Evolutionary conservation across 2,113 vertebrate species (phyloP), one percentile per base, ranked within the genome.

Genomic region (Chunga burmeisteri): DNA sequence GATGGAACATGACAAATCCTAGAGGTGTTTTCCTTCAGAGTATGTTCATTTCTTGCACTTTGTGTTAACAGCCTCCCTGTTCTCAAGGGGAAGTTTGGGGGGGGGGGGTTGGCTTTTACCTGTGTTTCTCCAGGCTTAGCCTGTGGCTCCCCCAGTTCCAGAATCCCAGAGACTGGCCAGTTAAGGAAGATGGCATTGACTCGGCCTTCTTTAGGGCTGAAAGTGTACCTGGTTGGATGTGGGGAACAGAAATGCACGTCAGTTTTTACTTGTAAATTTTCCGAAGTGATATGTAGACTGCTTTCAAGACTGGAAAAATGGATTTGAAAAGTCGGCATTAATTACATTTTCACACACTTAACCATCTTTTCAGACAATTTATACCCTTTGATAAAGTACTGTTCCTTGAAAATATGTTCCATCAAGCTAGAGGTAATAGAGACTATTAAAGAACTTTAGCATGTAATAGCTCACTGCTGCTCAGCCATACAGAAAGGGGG

Each of bases 181-280:
- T 97, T 95, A 52, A 99, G 97, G 63, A 99, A 98, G 75, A 99
- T 55, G 13, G 99, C 99, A 73, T 98, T 99, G 66, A 99, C 84
- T 20, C 90, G 58, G 30, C 98, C 97, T 55, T 98, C 97, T 96
- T 98, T 86, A 13, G 98, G 97, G 89, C 91, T 99, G 83, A 86
- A 98, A 4, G 99, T 99, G 95, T 99, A 99, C 99, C 99, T 99
- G 92, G 85, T 80, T 90, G 56, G 80, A 93, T 86, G 80, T 4
- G 11, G 14, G 38, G 20, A 91, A 77, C 30, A 94, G 63, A 83
- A 89, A 72, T 2, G 10, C 46, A 13, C 1, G 4, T 89, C n/a
- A 87, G 36, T 30, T 94, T 88, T 73, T 17, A 29, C 40, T 13
- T 68, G 16, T 32, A 61, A 36, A 11, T 56, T 25, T 83, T 83